These are phyloP conservation scores for Zeuzera pyrina DNA, from an alignment of 2,888 invertebrate species.

Conservation along the genomic window DNA sequence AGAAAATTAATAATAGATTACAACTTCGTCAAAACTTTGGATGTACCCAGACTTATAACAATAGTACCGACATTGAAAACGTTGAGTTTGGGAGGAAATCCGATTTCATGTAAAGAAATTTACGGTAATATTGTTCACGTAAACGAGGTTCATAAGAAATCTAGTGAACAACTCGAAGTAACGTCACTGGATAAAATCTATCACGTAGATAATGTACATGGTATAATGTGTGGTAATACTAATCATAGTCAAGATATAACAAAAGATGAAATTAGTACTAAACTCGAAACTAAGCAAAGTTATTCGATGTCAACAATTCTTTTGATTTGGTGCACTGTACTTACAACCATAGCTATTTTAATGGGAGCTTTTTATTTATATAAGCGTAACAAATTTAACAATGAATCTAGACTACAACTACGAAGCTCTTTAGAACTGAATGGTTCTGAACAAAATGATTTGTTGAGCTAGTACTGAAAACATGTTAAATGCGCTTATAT, in stretches of 20 bases:
- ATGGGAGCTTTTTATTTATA: constrained; percentile 15
- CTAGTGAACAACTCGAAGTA: constrained; percentile 31
- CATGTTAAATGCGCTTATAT: no score
- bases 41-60: constrained; percentile 38
- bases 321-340: constrained; percentile 23
- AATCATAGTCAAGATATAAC: constrained; percentile 8
- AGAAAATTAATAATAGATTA: constrained; percentile 48
- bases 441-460: constrained; percentile 29
- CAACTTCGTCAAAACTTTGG: constrained; percentile 43
- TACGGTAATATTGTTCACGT: constrained; percentile 32
- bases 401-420: constrained; percentile 26
- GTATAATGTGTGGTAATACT: constrained; percentile 48
- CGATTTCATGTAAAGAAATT: constrained; percentile 49
- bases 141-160: constrained; percentile 27
- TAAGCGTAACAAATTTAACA: constrained; percentile 12
- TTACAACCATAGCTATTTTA: constrained; percentile 24
- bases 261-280: constrained; percentile 3
- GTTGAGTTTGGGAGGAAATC: constrained; percentile 56
- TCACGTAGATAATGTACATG: constrained; percentile 59
- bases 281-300: no score
- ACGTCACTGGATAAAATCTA: constrained; percentile 53
- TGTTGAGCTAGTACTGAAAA: no score
- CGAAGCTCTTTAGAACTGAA: constrained; percentile 31
- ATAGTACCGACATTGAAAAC: constrained; percentile 34
- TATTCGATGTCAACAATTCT: constrained; percentile 16